Evolutionary conservation across 2,888 invertebrate species (phyloP).

Genomic region (Hirtodrosophila trivittata): DNA sequence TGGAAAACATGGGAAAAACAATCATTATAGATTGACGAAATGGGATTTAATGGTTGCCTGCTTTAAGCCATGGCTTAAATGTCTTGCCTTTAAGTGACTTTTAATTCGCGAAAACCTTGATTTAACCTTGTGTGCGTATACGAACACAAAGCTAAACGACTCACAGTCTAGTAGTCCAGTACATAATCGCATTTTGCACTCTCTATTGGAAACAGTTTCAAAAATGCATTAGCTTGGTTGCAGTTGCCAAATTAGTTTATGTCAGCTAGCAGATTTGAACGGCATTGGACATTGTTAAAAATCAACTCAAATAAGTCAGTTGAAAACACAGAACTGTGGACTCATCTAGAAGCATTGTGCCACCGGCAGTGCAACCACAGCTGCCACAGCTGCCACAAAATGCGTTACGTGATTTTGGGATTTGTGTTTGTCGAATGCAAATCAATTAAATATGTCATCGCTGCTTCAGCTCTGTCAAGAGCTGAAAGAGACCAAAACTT

Average conservation of each 20-base stretch:
- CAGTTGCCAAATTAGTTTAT: conserved; percentile 6
- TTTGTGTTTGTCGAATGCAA: conserved; percentile 59
- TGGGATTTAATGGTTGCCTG: conserved; percentile 34
- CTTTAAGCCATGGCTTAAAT: conserved; percentile 18
- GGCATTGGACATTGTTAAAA: conserved; percentile 3
- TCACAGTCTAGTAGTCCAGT: too few relatives aligned
- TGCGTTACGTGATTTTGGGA: conserved; percentile 33
- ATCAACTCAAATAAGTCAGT: conserved; percentile 13
- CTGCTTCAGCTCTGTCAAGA: conserved; percentile 35
- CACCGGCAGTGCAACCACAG: conserved; percentile 15
- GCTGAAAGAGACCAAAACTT: conserved; percentile 61
- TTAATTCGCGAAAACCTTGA: too few relatives aligned
- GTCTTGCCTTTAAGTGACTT: conserved; percentile 4
- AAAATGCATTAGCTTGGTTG: conserved; percentile 8
- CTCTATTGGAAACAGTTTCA: conserved; percentile 4
- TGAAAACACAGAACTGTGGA: conserved; percentile 11
- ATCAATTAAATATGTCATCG: conserved; percentile 70
- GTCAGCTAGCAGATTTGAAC: conserved; percentile 5
- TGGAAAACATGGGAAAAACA: conserved; percentile 6
- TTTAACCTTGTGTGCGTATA: too few relatives aligned
- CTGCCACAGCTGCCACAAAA: conserved; percentile 19
- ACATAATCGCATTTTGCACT: neutral
- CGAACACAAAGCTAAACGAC: too few relatives aligned
- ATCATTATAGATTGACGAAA: conserved; percentile 34
- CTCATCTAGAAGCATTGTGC: conserved; percentile 25